Evolutionary conservation across 30 jellyfish, hydroid and myxozoan genomes (phyloP), one percentile per base, ranked within the genome.

Genomic region (Haliclystus octoradiatus): DNA sequence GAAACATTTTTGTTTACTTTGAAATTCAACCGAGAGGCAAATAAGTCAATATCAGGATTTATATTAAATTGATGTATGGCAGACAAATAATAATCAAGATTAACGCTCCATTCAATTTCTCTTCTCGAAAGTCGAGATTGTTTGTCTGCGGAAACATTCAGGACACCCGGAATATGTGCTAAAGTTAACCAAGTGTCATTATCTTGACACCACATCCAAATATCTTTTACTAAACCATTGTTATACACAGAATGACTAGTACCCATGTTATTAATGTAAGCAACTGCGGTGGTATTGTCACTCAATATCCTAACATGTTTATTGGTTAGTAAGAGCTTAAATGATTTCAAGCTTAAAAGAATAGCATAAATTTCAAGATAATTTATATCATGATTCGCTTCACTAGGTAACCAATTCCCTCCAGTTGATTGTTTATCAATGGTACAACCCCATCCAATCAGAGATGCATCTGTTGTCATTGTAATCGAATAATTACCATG

Each of bases 281-380:
- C 68, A 26, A 80, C 93, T 33, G 47, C 93, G 19, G 82, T 50
- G 63, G 93, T 72, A 31, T 80, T 71, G 40, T 80, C 93, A 62
- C 50, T 71, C 81, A 69, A 49, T n/a, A 80, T 75, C 30, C 50
- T 63, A 13, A 71, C 81, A 65, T 80, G 93, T 32, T 71, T 40
- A 46, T 66, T 31, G 26, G 70, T 34, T 28, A 72, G 26, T 15
- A 30, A 27, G n/a, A 28, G 61, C 23, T 19, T 14, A 49, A 67
- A 65, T 2, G 71, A 13, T 70, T 49, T 62, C 14, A 79, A 0
- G 3, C 78, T 49, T 52, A 68, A 68, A 15, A 13, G 69, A n/a
- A 70, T 65, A 3, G 83, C 83, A 9, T 14, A 25, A 61, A 77
- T 52, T 69, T 52, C 81, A 26, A 76, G 69, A 52, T 14, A 13